phyloP scores from a whole-genome alignment of 2,888 invertebrate species.

The Cryptocephalus moraei region DNA sequence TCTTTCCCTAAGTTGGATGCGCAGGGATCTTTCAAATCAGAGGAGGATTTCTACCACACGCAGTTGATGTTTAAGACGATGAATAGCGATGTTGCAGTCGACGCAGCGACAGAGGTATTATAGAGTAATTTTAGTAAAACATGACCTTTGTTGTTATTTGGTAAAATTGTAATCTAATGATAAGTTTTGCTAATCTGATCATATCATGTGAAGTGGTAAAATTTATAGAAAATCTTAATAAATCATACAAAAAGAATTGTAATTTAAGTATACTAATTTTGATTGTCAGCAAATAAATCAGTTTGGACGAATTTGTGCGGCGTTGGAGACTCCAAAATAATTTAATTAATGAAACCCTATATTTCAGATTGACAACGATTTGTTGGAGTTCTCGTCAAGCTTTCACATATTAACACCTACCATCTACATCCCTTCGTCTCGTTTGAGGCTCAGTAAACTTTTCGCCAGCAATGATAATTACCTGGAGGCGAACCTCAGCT shows the following conservation, averaged over 20 bases:
- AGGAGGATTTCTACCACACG: conserved; percentile 41
- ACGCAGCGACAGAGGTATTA: conserved; percentile 46
- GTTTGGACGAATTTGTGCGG: too few species aligned
- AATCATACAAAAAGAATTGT: too few species aligned
- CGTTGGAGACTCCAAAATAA: too few species aligned
- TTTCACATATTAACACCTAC: conserved; percentile 50
- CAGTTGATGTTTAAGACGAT: conserved; percentile 43
- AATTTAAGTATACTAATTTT: too few species aligned
- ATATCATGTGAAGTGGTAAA: too few species aligned
- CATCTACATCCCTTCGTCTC: conserved; percentile 54
- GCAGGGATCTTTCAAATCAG: conserved; percentile 22
- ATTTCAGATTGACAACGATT: conserved; percentile 49
- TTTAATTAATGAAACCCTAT: neutral
- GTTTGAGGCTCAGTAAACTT: conserved; percentile 57
- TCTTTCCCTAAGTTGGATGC: conserved; percentile 41
- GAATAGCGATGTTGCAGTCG: conserved; percentile 41
- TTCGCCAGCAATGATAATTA: conserved; percentile 54
- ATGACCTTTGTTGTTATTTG: too few species aligned
- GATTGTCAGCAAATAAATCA: too few species aligned
- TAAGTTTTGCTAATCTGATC: too few species aligned
- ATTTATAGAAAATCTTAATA: too few species aligned
- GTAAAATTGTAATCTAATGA: too few species aligned
- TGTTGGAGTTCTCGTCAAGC: conserved; percentile 41
- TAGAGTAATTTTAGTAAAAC: too few species aligned
- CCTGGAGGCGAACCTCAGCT: conserved; percentile 50